Evolutionary conservation across 1,140 invertebrate species (phyloP), one percentile per base, ranked within the genome.

Genomic region (Acromyrmex charruanus): DNA sequence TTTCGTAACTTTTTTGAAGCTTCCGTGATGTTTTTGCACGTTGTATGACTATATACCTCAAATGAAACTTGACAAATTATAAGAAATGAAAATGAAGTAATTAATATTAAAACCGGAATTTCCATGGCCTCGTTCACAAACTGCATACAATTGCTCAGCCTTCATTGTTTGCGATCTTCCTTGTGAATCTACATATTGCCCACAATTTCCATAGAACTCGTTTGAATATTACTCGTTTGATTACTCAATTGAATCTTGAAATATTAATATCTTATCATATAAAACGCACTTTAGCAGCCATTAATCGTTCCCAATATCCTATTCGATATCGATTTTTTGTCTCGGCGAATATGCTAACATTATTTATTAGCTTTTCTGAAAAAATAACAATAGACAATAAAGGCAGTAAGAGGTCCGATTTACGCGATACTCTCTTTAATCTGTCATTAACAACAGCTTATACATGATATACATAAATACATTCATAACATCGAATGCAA

Each of bases 381-480:
- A 44, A 61, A 74, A 25, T 53, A 31, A n/a, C 21, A 72, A 59
- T 49, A 35, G 21, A 55, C 18, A 18, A n/a, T 35, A 31, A 25
- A 79, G 51, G 44, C 53, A 18, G n/a, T 25, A 18, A 59, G n/a
- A 74, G 18, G 2, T 31, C 12, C 51, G 25, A 53, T 68, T 69
- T 86, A 59, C 77, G 75, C 89, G 89, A 87, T 81, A 82, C 77
- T 86, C 75, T 91, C 75, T 91, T 91, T 91, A 91, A 91, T 91
- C 59, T 89, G 81, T 88, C 85, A 39, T 80, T 61, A 86, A 5
- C 69, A 89, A 88, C 90, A 87, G 77, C 71, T 91, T 75, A 87
- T 90, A 90, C 85, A 92, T 89, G 84, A 53, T 87, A 87, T 89
- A 92, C 90, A 92, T 90, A 91, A 92, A 91, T 89, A 92, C 91